phyloP scores from a whole-genome alignment of 2,888 invertebrate species.

The Pediacus dermestoides region DNA sequence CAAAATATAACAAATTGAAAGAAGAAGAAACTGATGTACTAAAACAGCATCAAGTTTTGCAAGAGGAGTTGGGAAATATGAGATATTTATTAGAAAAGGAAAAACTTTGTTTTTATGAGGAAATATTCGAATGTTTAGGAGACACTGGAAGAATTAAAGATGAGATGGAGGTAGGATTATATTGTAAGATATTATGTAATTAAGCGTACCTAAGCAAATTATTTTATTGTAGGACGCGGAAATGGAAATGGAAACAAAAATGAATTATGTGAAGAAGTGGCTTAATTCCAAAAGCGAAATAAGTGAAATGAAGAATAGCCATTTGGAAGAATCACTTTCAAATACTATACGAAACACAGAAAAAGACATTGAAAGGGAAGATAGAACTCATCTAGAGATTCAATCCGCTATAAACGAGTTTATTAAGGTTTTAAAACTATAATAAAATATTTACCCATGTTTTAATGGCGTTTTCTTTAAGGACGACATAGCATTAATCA shows the following conservation, averaged over 20 bases:
- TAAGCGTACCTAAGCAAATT: background rate
- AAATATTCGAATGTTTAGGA: slow-evolving; percentile 27
- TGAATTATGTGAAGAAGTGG: slow-evolving; percentile 39
- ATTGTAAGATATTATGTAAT: background rate
- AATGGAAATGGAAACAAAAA: slow-evolving; percentile 37
- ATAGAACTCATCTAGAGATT: slow-evolving; percentile 43
- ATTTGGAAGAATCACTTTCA: too few species aligned
- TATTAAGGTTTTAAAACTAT: slow-evolving; percentile 25
- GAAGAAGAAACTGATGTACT: slow-evolving; percentile 21
- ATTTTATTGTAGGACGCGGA: slow-evolving; percentile 33
- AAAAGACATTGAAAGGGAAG: slow-evolving; percentile 43
- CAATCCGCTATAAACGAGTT: slow-evolving; percentile 40
- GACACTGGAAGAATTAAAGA: slow-evolving; percentile 39
- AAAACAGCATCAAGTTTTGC: slow-evolving; percentile 17
- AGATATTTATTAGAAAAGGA: slow-evolving; percentile 27
- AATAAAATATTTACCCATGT: background rate
- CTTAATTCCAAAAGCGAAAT: slow-evolving; percentile 47
- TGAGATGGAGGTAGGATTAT: slow-evolving; percentile 31
- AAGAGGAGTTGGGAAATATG: slow-evolving; percentile 23
- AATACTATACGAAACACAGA: slow-evolving; percentile 36
- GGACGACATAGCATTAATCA: slow-evolving; percentile 42
- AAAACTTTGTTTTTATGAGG: slow-evolving; percentile 17
- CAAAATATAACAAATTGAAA: background rate
- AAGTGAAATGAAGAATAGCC: slow-evolving; percentile 34
- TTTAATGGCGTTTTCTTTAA: slow-evolving; percentile 26